Evolutionary conservation across 2,888 invertebrate species (phyloP).

Genomic region (Nemoura dubitans): DNA sequence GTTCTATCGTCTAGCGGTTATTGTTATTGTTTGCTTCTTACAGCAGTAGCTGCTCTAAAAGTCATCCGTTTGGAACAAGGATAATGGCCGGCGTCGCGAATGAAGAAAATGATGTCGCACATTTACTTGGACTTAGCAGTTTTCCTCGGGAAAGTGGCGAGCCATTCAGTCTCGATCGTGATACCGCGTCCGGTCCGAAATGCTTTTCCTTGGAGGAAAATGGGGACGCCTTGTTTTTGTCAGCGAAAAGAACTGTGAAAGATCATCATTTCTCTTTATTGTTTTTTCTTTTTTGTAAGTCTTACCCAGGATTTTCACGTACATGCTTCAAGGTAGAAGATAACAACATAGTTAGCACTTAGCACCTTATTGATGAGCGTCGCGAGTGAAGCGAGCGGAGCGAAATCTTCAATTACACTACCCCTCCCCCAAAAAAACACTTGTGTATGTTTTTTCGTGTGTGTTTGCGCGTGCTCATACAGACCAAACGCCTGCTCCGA

Average conservation of each 20-base stretch:
- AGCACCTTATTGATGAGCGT: too few relatives aligned
- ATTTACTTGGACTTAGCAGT: constrained; percentile 32
- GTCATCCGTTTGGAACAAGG: neutral
- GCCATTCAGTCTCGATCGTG: constrained; percentile 27
- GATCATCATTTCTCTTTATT: neutral
- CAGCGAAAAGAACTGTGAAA: neutral
- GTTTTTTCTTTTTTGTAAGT: neutral
- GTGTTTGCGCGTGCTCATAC: too few relatives aligned
- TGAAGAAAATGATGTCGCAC: constrained; percentile 16
- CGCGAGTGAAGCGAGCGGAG: too few relatives aligned
- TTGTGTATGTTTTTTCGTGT: too few relatives aligned
- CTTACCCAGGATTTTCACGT: too few relatives aligned
- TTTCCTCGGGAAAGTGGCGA: constrained; percentile 26
- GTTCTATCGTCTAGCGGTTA: constrained; percentile 7
- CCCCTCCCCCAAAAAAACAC: too few relatives aligned
- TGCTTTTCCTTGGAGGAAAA: neutral
- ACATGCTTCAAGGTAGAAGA: too few relatives aligned
- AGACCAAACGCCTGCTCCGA: too few relatives aligned
- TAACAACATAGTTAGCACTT: too few relatives aligned
- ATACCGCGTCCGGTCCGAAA: neutral
- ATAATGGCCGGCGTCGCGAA: neutral
- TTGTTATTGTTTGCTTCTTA: neutral
- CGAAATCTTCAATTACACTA: too few relatives aligned
- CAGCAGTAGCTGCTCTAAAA: neutral
- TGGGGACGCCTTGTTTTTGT: neutral